Conservation (phyloP, 2,888 invertebrate species). For the Lasioglossum morio region DNA sequence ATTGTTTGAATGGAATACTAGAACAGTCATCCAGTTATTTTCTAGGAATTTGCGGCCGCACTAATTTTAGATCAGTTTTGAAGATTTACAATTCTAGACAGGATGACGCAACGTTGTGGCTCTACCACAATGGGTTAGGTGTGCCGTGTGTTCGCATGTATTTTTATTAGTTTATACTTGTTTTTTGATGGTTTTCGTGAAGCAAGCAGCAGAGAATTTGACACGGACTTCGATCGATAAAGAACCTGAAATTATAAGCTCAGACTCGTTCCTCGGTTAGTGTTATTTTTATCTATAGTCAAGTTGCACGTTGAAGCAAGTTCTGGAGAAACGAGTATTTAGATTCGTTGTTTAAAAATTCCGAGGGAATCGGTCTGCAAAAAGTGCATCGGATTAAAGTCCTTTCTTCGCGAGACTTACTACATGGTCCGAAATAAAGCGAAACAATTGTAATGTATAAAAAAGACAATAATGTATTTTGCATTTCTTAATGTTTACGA, state of each 20-base stretch:
- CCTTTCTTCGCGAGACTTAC: neutral
- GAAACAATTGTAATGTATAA: too few relatives aligned
- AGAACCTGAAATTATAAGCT: neutral
- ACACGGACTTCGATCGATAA: neutral
- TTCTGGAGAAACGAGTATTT: neutral
- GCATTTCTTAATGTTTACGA: too few relatives aligned
- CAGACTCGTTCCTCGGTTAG: neutral
- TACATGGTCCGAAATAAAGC: neutral
- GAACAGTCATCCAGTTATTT: neutral
- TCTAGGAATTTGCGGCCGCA: neutral
- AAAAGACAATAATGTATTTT: too few relatives aligned
- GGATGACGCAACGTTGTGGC: conserved; percentile 20
- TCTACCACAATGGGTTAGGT: conserved; percentile 4
- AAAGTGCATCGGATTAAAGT: neutral
- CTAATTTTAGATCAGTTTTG: conserved; percentile 35
- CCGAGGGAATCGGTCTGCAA: neutral
- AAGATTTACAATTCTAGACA: conserved; percentile 9
- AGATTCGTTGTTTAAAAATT: neutral
- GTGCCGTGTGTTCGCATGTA: neutral
- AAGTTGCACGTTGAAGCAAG: neutral
- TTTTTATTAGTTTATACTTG: neutral
- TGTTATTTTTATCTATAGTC: neutral
- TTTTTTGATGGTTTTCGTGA: neutral
- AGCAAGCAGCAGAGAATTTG: neutral
- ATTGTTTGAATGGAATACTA: neutral